Percentiles rank a stretch among this genome's conserved stretches.
phyloP scores from a whole-genome alignment of 2,888 invertebrate species.

The Drosophila helvetica region DNA sequence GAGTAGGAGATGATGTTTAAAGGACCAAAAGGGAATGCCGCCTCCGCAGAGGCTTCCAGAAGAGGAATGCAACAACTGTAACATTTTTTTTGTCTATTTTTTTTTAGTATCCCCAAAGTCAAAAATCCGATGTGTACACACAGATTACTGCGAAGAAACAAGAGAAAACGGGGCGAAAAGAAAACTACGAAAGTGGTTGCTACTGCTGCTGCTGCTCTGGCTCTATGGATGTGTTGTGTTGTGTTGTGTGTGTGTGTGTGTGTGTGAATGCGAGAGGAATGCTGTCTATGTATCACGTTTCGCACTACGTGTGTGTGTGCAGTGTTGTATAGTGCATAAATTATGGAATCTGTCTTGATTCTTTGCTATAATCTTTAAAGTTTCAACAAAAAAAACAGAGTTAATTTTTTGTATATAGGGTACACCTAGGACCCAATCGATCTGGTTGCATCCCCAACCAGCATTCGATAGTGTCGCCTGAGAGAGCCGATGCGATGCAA shows the following conservation, averaged over 20 bases:
- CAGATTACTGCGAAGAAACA: conserved; percentile 48
- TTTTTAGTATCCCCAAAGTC: conserved; percentile 24
- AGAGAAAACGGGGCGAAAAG: conserved; percentile 56
- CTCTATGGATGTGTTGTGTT: conserved; percentile 31
- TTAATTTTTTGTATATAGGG: conserved; percentile 36
- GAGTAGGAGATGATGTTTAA: neutral
- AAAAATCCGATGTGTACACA: conserved; percentile 41
- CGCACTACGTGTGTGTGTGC: conserved; percentile 53
- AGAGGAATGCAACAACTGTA: conserved; percentile 21
- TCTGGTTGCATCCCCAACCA: conserved; percentile 75
- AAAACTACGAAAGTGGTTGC: conserved; percentile 76
- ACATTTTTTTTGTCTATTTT: conserved; percentile 21
- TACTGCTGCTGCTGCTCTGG: conserved; percentile 66
- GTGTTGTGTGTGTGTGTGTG: conserved; percentile 54
- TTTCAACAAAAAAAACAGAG: neutral
- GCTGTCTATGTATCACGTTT: conserved; percentile 74
- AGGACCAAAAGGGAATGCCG: neutral
- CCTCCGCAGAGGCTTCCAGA: neutral
- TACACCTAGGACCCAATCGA: conserved; percentile 53
- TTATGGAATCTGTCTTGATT: conserved; percentile 51
- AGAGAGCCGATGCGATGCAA: conserved; percentile 31
- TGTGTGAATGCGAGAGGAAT: conserved; percentile 70
- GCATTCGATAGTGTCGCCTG: conserved; percentile 30
- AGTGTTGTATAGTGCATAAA: conserved; percentile 76
- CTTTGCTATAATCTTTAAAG: conserved; percentile 15